Percentiles rank a stretch among this genome's conserved stretches.
phyloP scores from a whole-genome alignment of 92 coral and sea anemone genomes.

The Montipora capitata region DNA sequence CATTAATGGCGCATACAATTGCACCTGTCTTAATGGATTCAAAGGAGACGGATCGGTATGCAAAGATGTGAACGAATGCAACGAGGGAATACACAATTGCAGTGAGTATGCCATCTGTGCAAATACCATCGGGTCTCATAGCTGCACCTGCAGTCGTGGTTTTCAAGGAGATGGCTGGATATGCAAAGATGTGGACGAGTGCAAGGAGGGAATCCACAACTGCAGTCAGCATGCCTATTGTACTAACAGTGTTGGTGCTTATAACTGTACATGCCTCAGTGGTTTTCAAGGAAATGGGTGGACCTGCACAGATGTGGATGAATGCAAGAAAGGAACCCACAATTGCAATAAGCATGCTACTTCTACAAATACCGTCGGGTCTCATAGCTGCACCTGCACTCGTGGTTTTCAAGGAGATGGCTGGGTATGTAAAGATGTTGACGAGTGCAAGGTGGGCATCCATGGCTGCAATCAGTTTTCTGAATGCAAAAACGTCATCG shows the following conservation, averaged over 20 bases:
- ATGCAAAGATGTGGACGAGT: background rate
- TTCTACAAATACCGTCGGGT: background rate
- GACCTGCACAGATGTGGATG: background rate
- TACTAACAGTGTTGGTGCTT: slow-evolving; percentile 6
- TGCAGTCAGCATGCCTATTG: slow-evolving; percentile 11
- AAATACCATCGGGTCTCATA: background rate
- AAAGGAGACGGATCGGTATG: slow-evolving; percentile 1
- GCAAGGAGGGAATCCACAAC: background rate
- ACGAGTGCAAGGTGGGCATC: slow-evolving; percentile 16
- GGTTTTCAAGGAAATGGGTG: slow-evolving; percentile 21
- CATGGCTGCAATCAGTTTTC: slow-evolving; percentile 3
- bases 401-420: slow-evolving; percentile 11
- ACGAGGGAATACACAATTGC: background rate
- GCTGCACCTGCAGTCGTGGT: slow-evolving; percentile 3
- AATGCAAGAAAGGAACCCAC: background rate
- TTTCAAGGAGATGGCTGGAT: background rate
- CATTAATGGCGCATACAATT: background rate
- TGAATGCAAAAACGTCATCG: background rate
- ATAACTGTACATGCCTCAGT: background rate
- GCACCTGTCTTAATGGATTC: slow-evolving; percentile 1
- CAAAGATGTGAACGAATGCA: slow-evolving; percentile 7
- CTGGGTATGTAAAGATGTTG: background rate
- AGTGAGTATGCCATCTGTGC: background rate
- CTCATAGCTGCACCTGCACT: background rate
- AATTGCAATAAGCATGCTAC: background rate